Base-by-base conservation (phyloP, 1,140 invertebrate genomes). In the Sinella curviseta region DNA sequence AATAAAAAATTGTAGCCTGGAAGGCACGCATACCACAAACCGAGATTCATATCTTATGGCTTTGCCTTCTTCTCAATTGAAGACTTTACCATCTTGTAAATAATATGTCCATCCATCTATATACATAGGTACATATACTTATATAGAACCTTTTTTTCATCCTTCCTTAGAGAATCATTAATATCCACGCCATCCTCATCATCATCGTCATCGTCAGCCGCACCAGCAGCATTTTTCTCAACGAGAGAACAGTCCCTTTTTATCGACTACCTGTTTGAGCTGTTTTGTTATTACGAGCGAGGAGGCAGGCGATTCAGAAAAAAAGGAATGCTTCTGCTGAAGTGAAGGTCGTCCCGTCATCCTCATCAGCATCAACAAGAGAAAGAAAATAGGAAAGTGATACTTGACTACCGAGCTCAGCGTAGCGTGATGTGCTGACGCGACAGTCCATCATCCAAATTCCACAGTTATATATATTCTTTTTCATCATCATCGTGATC, bases 221-320 rank as follows among this genome's bases (percentile, higher is more conserved):
- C 55, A 60, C 4, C 55, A 60, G 55, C 55, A 60, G 55, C 55
- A n/a, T 24, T 60, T 60, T 60, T 60, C 24, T 60, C n/a, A 60
- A 12, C n/a, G 8, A 60, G 55, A n/a, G n/a, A n/a, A n/a, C n/a
- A n/a, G n/a, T n/a, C n/a, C 24, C 55, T 24, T 14, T 24, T 60
- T 60, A 60, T 60, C 24, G 55, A 60, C 55, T 60, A 60, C 55
- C 55, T 60, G 55, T 60, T 60, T 60, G 14, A 60, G 24, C n/a
- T n/a, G n/a, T n/a, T n/a, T n/a, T n/a, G n/a, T n/a, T n/a, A n/a
- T n/a, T n/a, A n/a, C 55, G 55, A 26, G 14, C 55, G 55, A 14
- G 55, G 24, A 26, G 55, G 14, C 3, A 60, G 24, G 3, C 12
- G 55, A 14, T 8, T 60, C 12, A 60, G 24, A 60, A 60, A 60